These are phyloP conservation scores for Halichoerus grypus DNA, from an alignment of 2,113 vertebrate genomes.

Conservation along the genomic window DNA sequence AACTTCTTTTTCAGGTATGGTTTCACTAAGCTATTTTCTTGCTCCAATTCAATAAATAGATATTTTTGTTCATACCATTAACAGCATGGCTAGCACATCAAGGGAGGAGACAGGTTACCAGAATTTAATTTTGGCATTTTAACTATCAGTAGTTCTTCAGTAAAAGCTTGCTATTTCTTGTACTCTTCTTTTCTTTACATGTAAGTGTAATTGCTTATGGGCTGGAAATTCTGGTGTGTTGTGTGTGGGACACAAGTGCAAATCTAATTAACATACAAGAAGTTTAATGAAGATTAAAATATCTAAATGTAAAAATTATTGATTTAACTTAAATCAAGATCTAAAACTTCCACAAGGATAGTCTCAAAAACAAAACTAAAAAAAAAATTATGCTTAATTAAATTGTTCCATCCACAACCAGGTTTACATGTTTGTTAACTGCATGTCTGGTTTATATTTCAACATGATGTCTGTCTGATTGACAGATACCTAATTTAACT, in stretches of 20 bases:
- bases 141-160: background rate
- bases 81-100: background rate
- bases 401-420: background rate
- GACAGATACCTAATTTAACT: background rate
- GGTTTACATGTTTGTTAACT: background rate
- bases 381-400: background rate
- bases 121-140: conserved; percentile 29
- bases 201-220: background rate
- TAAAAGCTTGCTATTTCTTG: background rate
- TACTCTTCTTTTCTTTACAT: background rate
- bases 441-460: background rate
- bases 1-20: conserved; percentile 60
- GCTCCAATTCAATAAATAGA: background rate
- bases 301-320: background rate
- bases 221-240: background rate
- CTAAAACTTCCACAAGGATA: background rate
- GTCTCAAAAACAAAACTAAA: background rate
- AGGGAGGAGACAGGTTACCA: background rate
- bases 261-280: background rate
- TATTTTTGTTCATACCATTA: conserved; percentile 42
- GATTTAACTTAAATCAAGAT: background rate
- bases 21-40: conserved; percentile 54
- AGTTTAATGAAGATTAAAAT: background rate
- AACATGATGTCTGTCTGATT: background rate
- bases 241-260: background rate